Percentiles rank a stretch among this genome's conserved stretches.
Evolutionary conservation across 2,113 vertebrate genomes (phyloP).

Genomic region (Arizona elegans): DNA sequence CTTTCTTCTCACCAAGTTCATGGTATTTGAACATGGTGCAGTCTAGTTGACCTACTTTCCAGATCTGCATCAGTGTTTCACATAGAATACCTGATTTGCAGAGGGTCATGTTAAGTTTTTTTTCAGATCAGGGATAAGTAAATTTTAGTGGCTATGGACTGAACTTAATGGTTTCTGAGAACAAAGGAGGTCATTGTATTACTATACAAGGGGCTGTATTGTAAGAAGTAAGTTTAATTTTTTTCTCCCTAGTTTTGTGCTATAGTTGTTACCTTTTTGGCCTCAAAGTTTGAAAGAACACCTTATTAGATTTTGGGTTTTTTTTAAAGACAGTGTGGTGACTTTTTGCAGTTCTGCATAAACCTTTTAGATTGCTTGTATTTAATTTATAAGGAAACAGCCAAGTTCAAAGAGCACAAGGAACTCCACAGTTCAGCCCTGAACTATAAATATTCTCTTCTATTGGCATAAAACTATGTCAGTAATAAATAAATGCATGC

Average conservation of each 20-base stretch:
- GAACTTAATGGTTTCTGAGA: neutral
- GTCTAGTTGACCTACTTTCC: neutral
- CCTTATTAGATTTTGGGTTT: neutral
- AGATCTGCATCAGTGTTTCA: neutral
- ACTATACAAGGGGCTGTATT: neutral
- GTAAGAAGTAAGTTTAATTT: neutral
- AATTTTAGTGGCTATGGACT: neutral
- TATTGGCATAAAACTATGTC: neutral
- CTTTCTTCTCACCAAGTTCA: neutral
- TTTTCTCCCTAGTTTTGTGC: neutral
- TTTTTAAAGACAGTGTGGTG: neutral
- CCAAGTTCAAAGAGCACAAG: neutral
- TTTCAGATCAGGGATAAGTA: neutral
- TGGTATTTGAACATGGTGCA: neutral
- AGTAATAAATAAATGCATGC: neutral
- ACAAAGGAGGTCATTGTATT: neutral
- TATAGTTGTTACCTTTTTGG: neutral
- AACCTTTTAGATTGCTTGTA: neutral
- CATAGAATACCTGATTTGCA: neutral
- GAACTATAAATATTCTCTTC: neutral
- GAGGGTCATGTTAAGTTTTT: neutral
- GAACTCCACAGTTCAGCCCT: neutral
- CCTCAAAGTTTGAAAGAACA: neutral
- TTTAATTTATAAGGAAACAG: neutral
- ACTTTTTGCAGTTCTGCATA: neutral